Evolutionary conservation across 2,113 vertebrate species (phyloP).

Genomic region (Gorsachius goisagi): DNA sequence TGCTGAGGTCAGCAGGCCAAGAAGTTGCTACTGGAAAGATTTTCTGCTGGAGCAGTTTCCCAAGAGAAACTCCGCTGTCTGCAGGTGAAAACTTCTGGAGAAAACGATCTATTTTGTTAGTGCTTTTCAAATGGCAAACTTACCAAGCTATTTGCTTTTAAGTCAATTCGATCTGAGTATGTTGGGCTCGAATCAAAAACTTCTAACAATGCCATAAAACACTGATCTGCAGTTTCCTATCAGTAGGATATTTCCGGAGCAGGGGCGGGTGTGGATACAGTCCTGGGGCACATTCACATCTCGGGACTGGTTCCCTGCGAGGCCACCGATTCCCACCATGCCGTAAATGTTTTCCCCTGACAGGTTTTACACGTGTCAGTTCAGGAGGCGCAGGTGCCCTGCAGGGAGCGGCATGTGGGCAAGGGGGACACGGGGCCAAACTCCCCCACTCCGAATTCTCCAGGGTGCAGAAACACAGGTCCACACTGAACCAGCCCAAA

Average conservation of each 20-base stretch:
- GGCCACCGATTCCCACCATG: background rate
- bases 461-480: background rate
- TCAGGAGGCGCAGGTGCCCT: background rate
- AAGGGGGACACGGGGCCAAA: rapidly evolving
- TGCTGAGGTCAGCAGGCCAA: background rate
- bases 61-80: background rate
- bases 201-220: conserved; percentile 30
- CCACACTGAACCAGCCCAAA: background rate
- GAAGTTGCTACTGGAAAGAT: background rate
- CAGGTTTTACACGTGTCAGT: background rate
- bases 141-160: background rate
- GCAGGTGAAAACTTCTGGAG: background rate
- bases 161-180: background rate
- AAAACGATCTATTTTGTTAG: background rate
- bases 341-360: background rate
- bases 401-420: background rate
- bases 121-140: background rate
- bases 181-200: background rate
- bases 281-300: background rate
- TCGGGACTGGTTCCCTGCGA: background rate
- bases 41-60: background rate
- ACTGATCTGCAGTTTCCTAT: conserved; percentile 13
- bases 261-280: conserved; percentile 4
- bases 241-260: background rate
- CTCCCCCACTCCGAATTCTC: background rate